phyloP scores from a whole-genome alignment of 1,140 invertebrate genomes.

The Drosophila guanche region DNA sequence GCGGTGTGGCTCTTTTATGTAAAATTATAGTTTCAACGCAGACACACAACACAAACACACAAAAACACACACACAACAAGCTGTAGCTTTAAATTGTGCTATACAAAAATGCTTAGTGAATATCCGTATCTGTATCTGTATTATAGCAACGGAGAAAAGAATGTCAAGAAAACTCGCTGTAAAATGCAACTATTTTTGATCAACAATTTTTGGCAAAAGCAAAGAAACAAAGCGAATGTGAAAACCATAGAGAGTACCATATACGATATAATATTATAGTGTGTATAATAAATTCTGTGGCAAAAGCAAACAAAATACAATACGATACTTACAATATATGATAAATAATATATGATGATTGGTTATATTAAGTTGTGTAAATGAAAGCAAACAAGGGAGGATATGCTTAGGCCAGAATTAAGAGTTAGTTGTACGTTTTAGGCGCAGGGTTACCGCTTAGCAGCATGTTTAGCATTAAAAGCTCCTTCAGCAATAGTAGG shows the following conservation, averaged over 20 bases:
- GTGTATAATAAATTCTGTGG: conserved; percentile 12
- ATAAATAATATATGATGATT: too few relatives aligned
- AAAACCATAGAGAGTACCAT: conserved; percentile 13
- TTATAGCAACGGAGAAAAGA: too few relatives aligned
- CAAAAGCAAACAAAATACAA: conserved; percentile 30
- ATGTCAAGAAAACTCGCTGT: conserved; percentile 13
- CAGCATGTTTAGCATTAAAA: conserved; percentile 7
- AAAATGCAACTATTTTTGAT: conserved; percentile 74
- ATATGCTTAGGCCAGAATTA: conserved; percentile 42
- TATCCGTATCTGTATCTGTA: conserved; percentile 8
- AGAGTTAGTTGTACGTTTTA: conserved; percentile 22
- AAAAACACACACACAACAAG: conserved; percentile 40
- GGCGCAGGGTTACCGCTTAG: conserved; percentile 25
- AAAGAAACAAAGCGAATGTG: conserved; percentile 39
- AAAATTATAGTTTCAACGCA: conserved; percentile 51
- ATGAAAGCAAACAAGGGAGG: conserved; percentile 17
- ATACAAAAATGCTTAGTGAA: conserved; percentile 50
- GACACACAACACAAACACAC: conserved; percentile 54
- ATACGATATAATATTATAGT: conserved; percentile 8
- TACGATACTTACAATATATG: conserved; percentile 16
- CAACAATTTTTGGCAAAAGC: conserved; percentile 66
- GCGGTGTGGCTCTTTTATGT: conserved; percentile 46
- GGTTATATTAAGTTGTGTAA: conserved; percentile 36
- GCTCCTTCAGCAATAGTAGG: conserved; percentile 4
- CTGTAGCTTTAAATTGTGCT: conserved; percentile 70